These are phyloP conservation scores for Gryllus longicercus DNA, from an alignment of 2,888 invertebrate genomes.

Conservation along the genomic window DNA sequence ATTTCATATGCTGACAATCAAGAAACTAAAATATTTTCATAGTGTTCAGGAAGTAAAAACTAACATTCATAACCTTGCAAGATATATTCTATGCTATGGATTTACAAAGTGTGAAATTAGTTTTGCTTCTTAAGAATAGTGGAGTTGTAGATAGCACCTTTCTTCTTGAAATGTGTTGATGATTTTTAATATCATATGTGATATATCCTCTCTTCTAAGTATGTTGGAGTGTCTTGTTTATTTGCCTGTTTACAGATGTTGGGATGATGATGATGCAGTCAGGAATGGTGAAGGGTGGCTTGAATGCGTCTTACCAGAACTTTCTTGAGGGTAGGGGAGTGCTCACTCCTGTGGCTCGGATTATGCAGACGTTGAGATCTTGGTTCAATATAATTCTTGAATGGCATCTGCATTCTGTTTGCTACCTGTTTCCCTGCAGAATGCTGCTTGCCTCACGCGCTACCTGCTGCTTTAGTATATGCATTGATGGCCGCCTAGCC, in stretches of 20 bases:
- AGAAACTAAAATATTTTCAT: no score
- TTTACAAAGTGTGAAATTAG: no score
- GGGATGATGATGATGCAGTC: conserved; percentile 96
- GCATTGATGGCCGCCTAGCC: conserved; percentile 4
- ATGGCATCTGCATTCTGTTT: conserved; percentile 25
- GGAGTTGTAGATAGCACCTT: no score
- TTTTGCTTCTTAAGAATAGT: no score
- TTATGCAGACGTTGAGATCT: conserved; percentile 34
- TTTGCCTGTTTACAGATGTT: conserved; percentile 78
- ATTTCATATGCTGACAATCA: no score
- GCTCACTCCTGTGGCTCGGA: conserved; percentile 33
- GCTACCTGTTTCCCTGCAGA: conserved; percentile 25
- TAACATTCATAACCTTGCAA: no score
- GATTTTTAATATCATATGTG: no score
- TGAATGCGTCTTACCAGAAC: conserved; percentile 47
- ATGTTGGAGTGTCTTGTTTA: conserved; percentile 27
- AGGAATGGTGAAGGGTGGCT: conserved; percentile 88
- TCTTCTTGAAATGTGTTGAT: no score
- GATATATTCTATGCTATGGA: no score
- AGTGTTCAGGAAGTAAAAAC: no score
- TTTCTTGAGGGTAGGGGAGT: conserved; percentile 74
- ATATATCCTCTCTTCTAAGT: neutral
- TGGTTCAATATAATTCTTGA: conserved; percentile 20
- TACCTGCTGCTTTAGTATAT: neutral
- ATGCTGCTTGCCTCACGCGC: conserved; percentile 22